Evolutionary conservation across 2,797 vertebrate species (phyloP).

Genomic region (Melanotaenia pygmaea): DNA sequence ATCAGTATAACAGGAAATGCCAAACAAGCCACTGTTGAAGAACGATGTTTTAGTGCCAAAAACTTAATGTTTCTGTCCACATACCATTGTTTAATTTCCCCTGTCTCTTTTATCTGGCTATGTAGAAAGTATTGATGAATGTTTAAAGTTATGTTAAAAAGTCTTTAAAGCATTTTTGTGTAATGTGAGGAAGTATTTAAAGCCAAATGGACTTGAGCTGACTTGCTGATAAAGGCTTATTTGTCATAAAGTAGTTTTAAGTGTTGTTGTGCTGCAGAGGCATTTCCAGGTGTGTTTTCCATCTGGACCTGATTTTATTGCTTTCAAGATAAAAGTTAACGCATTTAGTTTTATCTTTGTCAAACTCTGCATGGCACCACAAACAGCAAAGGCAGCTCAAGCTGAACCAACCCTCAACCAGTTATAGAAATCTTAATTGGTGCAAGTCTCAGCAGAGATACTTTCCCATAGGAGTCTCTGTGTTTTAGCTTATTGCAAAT

Average conservation of each 20-base stretch:
- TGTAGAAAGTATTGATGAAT: constrained; percentile 22
- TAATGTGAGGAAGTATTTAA: constrained; percentile 44
- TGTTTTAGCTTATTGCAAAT: constrained; percentile 34
- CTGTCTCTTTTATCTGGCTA: constrained; percentile 17
- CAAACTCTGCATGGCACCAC: constrained; percentile 1
- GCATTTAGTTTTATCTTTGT: constrained; percentile 15
- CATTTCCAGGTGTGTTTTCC: constrained; percentile 31
- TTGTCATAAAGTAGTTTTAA: constrained; percentile 20
- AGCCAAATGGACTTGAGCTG: constrained; percentile 11
- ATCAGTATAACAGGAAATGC: constrained; percentile 53
- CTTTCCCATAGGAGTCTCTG: constrained; percentile 29
- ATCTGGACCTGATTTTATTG: constrained; percentile 3
- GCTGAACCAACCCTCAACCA: constrained; percentile 27
- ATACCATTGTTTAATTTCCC: constrained; percentile 37
- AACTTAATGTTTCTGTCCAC: constrained; percentile 15
- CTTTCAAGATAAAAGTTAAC: constrained; percentile 11
- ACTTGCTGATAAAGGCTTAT: constrained; percentile 10
- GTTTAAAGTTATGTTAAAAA: constrained; percentile 29
- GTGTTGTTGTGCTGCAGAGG: constrained; percentile 12
- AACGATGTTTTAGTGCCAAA: constrained; percentile 32
- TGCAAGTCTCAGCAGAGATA: constrained; percentile 63
- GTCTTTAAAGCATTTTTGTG: constrained; percentile 33
- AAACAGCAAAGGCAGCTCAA: not conserved
- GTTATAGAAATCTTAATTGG: constrained; percentile 67
- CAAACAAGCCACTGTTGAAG: constrained; percentile 37